phyloP scores from a whole-genome alignment of 2,888 invertebrate genomes.

The Xestia ashworthii region DNA sequence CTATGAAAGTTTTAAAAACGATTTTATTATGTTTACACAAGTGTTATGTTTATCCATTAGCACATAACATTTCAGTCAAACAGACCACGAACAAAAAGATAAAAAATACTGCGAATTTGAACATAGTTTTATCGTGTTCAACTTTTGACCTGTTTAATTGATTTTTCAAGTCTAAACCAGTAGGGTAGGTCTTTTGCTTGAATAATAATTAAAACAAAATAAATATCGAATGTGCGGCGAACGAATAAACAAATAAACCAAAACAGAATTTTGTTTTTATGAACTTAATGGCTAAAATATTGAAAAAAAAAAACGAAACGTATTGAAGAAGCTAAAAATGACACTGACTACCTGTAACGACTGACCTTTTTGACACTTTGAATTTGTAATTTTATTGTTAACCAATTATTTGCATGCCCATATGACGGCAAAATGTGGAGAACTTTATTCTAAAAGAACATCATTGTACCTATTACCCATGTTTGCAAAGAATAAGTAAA shows the following conservation, averaged over 20 bases:
- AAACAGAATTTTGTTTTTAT: background rate
- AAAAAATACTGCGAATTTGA: background rate
- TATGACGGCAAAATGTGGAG: too few relatives aligned
- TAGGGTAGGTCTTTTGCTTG: background rate
- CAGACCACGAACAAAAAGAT: background rate
- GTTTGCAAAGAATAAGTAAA: too few relatives aligned
- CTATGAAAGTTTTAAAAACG: background rate
- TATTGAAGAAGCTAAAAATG: background rate
- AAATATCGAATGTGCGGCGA: background rate
- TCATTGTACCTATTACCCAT: too few relatives aligned
- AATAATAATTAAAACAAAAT: background rate
- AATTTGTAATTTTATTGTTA: too few relatives aligned
- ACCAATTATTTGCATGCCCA: too few relatives aligned
- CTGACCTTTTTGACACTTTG: too few relatives aligned
- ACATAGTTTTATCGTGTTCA: background rate
- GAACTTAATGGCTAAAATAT: background rate
- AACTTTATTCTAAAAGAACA: too few relatives aligned
- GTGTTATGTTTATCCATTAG: background rate
- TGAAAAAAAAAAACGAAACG: background rate
- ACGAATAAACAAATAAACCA: background rate
- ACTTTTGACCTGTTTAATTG: background rate
- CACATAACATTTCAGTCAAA: background rate
- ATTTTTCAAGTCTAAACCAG: background rate
- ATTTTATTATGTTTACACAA: slow-evolving; percentile 14
- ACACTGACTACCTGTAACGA: too few relatives aligned